These are phyloP conservation scores for Gracilinanus agilis DNA, from an alignment of 2,113 vertebrate species.

Conservation along the genomic window DNA sequence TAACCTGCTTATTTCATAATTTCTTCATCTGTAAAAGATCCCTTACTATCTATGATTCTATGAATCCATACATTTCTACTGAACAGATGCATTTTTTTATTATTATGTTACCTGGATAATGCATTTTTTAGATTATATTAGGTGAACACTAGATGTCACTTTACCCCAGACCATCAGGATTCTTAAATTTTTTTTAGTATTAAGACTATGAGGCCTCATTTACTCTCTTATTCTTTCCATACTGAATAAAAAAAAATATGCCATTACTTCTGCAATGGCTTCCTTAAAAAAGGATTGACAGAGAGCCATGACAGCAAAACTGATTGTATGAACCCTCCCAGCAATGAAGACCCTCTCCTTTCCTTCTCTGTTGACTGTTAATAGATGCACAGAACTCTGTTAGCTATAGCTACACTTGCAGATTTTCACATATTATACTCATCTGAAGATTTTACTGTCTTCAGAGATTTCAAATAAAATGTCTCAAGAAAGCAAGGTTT, in stretches of 20 bases:
- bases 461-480: background rate
- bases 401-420: background rate
- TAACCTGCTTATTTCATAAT: background rate
- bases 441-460: background rate
- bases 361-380: background rate
- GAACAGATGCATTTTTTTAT: background rate
- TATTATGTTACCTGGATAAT: background rate
- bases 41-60: background rate
- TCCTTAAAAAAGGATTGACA: background rate
- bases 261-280: background rate
- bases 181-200: fast-evolving
- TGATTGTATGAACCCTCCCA: background rate
- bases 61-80: background rate
- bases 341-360: background rate
- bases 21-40: background rate
- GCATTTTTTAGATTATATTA: background rate
- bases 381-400: background rate
- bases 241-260: background rate
- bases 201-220: background rate
- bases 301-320: background rate
- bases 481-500: background rate
- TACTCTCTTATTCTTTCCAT: slow-evolving; percentile 29
- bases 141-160: slow-evolving; percentile 76
- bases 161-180: slow-evolving; percentile 26
- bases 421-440: background rate